Evolutionary conservation across 2,113 vertebrate genomes (phyloP).

Genomic region (Pygoscelis adeliae): DNA sequence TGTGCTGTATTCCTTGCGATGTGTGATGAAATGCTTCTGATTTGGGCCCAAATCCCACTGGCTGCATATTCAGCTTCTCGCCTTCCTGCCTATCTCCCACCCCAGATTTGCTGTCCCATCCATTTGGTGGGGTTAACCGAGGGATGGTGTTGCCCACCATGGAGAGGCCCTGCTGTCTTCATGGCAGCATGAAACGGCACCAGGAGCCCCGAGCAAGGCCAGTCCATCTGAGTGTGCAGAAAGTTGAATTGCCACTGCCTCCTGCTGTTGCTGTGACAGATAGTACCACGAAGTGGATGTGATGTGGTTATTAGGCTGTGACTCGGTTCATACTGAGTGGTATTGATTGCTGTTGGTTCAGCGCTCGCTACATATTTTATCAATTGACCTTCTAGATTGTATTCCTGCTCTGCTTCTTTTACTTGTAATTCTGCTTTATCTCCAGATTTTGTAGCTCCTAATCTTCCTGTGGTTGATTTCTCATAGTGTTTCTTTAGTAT

Average conservation of each 20-base stretch:
- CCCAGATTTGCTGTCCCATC: not conserved
- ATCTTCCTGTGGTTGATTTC: slow-evolving; percentile 57
- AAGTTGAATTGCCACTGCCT: slow-evolving; percentile 8
- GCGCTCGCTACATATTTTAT: slow-evolving; percentile 58
- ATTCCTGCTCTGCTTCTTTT: slow-evolving; percentile 57
- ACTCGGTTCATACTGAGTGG: slow-evolving; percentile 52
- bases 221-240: not conserved
- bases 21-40: not conserved
- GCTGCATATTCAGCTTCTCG: not conserved
- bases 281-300: slow-evolving; percentile 45
- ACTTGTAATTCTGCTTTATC: slow-evolving; percentile 65
- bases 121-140: not conserved
- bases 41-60: not conserved
- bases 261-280: slow-evolving; percentile 58
- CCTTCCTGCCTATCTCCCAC: not conserved
- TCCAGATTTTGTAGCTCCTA: slow-evolving; percentile 45
- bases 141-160: not conserved
- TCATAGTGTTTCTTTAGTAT: slow-evolving; percentile 36
- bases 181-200: not conserved
- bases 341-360: slow-evolving; percentile 73
- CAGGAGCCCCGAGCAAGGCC: not conserved
- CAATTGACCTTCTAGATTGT: slow-evolving; percentile 71
- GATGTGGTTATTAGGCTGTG: slow-evolving; percentile 71
- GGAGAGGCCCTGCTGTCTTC: not conserved
- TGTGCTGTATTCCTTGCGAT: not conserved